Base-by-base conservation (phyloP, 2,113 vertebrate genomes). In the Miniopterus natalensis region DNA sequence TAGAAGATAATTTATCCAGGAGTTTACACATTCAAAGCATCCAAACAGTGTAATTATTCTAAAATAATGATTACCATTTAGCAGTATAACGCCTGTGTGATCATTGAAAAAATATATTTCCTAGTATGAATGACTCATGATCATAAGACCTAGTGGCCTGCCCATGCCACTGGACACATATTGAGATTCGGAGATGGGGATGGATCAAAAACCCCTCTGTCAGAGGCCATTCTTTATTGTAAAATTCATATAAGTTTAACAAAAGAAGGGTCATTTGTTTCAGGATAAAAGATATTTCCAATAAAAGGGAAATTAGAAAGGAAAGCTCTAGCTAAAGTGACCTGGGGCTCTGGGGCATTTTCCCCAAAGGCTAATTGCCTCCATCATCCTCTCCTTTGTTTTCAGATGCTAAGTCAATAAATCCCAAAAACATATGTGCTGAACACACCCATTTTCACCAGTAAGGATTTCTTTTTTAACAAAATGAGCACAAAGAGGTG, bases 331-430 rank as follows among this genome's bases (percentile, higher is more conserved):
- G 21, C 20, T 1, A 7, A 17, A 10, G 8, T 0, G 6, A 25
- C 2, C 25, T 3, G 5, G 25, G 13, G 8, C 9, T n/a, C 55
- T 5, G 36, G 6, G 0, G 23, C 20, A 7, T 21, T 27, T 4
- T 88, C 8, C 25, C 14, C 2, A 47, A 55, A 20, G 2, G 8
- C 0, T 1, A 0, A 1, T 15, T 31, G 20, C 10, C 53, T 4
- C 3, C 0, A 0, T 5, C 0, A 0, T 2, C 25, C 8, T 31
- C 49, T 13, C 3, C 12, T 15, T 17, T 13, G 23, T 68, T 45
- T 65, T 49, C 51, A 0, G 1, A 2, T 2, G 18, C 17, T 8
- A 2, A 2, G 21, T 18, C 7, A 5, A 0, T 12, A 18, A 51
- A 13, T 0, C 2, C 15, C 20, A 7, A 53, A 29, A 12, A 31